Evolutionary conservation across 2,888 invertebrate genomes (phyloP).

Genomic region (Mesorhabditis spiculigera): DNA sequence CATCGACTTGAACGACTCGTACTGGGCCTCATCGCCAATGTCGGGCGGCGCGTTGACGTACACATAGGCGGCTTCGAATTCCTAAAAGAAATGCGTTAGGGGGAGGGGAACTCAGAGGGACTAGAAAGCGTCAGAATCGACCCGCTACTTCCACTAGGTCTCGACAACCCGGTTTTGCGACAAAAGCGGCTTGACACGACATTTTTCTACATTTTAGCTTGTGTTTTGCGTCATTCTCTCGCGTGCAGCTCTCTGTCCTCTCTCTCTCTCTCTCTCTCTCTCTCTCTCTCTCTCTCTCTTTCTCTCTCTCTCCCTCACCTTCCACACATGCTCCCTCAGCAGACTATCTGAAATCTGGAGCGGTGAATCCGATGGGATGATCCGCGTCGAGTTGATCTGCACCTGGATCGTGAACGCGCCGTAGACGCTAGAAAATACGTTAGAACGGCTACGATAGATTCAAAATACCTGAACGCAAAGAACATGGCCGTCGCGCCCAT

Average conservation of each 20-base stretch:
- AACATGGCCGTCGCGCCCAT: slow-evolving; percentile 3
- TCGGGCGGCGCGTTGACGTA: slow-evolving; percentile 24
- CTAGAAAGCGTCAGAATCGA: too few relatives aligned
- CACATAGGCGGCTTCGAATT: slow-evolving; percentile 23
- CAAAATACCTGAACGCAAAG: not conserved
- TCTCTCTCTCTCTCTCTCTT: too few relatives aligned
- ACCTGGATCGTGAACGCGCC: slow-evolving; percentile 19
- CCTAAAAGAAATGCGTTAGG: too few relatives aligned
- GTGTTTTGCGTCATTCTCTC: too few relatives aligned
- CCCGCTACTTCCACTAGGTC: not conserved
- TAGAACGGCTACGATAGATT: not conserved
- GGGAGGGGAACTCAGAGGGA: too few relatives aligned
- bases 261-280: too few relatives aligned
- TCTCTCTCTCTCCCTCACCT: slow-evolving; percentile 7
- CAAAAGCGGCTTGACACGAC: too few relatives aligned
- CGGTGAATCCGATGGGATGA: slow-evolving; percentile 23
- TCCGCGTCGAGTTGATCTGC: slow-evolving; percentile 21
- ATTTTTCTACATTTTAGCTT: too few relatives aligned
- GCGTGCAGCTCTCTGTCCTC: too few relatives aligned
- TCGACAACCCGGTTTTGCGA: too few relatives aligned
- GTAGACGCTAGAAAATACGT: slow-evolving; percentile 10
- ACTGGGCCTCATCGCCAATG: slow-evolving; percentile 7
- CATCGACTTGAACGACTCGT: slow-evolving; percentile 16
- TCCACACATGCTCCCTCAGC: slow-evolving; percentile 22
- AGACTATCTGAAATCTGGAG: slow-evolving; percentile 18